Conservation (phyloP, 1,140 invertebrate genomes). For the Macrobrachium nipponense region DNA sequence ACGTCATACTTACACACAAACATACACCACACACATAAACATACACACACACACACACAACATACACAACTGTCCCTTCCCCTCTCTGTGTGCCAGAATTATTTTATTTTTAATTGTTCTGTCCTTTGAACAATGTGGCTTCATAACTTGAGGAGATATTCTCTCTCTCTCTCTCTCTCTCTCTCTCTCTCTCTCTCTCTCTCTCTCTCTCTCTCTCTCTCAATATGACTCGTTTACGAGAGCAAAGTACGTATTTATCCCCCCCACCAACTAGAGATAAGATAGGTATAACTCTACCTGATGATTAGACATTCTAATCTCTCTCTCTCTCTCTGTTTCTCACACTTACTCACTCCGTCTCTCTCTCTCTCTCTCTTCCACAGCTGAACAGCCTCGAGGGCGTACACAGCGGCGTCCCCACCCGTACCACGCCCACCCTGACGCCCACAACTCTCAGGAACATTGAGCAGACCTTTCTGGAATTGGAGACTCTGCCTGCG, state of each 20-base stretch:
- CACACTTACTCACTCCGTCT: conserved; percentile 22
- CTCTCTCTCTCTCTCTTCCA: conserved; percentile 38
- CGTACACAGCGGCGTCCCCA: conserved; percentile 78
- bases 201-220: conserved; percentile 1
- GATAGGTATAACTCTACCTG: neutral
- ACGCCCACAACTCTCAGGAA: conserved; percentile 92
- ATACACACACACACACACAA: too few relatives aligned
- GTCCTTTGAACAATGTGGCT: too few relatives aligned
- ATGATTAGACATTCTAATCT: neutral
- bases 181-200: conserved; percentile 11
- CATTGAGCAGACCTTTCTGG: conserved; percentile 84
- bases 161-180: neutral
- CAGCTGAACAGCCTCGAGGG: conserved; percentile 62
- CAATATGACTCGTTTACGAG: neutral
- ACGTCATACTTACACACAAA: too few relatives aligned
- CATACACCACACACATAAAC: too few relatives aligned
- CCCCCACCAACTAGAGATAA: neutral
- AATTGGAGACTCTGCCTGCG: conserved; percentile 68
- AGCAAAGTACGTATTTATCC: neutral
- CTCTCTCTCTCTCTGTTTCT: conserved; percentile 11
- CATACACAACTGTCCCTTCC: neutral
- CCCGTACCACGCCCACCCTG: conserved; percentile 89
- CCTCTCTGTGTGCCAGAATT: neutral
- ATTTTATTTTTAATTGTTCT: neutral
- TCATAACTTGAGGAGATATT: too few relatives aligned